Evolutionary conservation across 1,140 invertebrate species (phyloP), one percentile per base, ranked within the genome.

Genomic region (Chelonus insularis): DNA sequence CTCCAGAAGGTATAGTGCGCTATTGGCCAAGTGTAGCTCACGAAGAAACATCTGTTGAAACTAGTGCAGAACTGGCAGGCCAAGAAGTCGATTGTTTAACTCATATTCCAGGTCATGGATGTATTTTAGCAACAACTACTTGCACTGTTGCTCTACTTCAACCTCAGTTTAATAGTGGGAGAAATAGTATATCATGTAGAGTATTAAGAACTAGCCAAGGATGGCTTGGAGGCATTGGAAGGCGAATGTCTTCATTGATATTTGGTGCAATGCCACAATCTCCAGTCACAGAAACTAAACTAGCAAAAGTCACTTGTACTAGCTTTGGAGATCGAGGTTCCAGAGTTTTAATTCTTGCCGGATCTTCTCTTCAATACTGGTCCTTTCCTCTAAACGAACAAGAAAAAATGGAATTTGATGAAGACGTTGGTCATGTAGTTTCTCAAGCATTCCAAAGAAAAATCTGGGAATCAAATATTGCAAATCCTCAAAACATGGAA

Each of bases 1-100:
- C 94, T 8, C 94, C 95, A 20, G 95, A 96, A 76, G 96, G 95
- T n/a, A 84, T 89, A 32, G 88, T 95, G 2, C 84, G 94, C 11
- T 97, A 92, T 76, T 98, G 96, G 96, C 84, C 92, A 0, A 93
- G 89, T 23, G 88, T 97, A 37, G 89, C 91, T 0, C 93, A 96
- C 70, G 94, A 96, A 72, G 89, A 89, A 2, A 87, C 88, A 6
- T 94, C 90, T n/a, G 84, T 90, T 9, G 94, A 97, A 79, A 87
- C 90, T 20, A 90, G 86, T 66, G 89, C 91, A 2, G 93, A 96
- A 69, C 77, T 97, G 2, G 74, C 76, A 4, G 89, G 89, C 0
- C 89, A 91, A 76, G 88, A 96, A 81, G 96, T 94, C 75, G 90
- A 91, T 66, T 87, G 86, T 50, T 75, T 96, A 9, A 85, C 87